phyloP scores from a whole-genome alignment of 2,888 invertebrate genomes.

The Dusona sp. region DNA sequence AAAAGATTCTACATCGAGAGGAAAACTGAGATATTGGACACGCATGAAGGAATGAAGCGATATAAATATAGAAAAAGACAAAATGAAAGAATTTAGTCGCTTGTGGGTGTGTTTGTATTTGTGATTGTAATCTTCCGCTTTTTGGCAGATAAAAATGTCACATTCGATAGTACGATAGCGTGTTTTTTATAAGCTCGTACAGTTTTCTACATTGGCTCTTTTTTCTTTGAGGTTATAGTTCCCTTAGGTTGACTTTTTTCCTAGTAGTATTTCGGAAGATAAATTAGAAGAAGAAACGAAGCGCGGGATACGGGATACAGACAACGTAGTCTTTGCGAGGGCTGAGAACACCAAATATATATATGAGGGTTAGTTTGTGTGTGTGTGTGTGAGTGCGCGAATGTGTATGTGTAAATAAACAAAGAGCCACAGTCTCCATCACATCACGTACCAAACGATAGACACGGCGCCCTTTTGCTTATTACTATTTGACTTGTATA shows the following conservation, averaged over 20 bases:
- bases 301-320: constrained; percentile 38
- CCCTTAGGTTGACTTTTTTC: constrained; percentile 9
- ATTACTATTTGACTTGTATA: not conserved
- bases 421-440: not conserved
- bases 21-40: constrained; percentile 37
- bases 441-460: not conserved
- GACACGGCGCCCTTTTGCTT: constrained; percentile 3
- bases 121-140: constrained; percentile 6
- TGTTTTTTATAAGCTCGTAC: constrained; percentile 79
- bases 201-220: constrained; percentile 75
- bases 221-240: constrained; percentile 23
- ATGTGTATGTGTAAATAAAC: not conserved
- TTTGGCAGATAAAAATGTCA: constrained; percentile 46
- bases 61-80: constrained; percentile 36
- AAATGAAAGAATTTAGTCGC: constrained; percentile 8
- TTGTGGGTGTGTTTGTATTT: not conserved
- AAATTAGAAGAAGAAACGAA: constrained; percentile 53
- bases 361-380: not conserved
- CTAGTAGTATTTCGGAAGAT: constrained; percentile 51
- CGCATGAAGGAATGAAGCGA: constrained; percentile 32
- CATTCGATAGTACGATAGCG: constrained; percentile 69
- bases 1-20: constrained; percentile 37
- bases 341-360: not conserved
- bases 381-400: not conserved
- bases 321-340: constrained; percentile 22